Evolutionary conservation across 2,113 vertebrate genomes (phyloP).

Genomic region (Notechis scutatus): DNA sequence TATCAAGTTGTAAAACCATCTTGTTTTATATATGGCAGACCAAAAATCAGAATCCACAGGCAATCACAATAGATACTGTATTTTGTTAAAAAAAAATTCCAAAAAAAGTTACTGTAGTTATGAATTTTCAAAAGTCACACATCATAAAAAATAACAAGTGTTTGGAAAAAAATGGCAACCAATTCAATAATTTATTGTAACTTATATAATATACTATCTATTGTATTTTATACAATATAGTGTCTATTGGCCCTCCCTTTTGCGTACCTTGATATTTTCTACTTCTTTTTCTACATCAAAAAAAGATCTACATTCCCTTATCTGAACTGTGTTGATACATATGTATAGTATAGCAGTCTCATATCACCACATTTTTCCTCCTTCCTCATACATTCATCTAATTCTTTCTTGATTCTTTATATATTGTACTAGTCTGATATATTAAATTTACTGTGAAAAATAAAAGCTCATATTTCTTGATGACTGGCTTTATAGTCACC

Average conservation of each 20-base stretch:
- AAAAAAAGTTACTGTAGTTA: not conserved
- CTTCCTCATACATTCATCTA: not conserved
- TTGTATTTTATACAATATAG: not conserved
- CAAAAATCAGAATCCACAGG: not conserved
- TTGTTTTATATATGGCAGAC: not conserved
- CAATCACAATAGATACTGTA: not conserved
- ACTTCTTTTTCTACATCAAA: not conserved
- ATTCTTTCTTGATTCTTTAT: not conserved
- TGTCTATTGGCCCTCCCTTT: not conserved
- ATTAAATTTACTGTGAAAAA: not conserved
- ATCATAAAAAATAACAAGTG: not conserved
- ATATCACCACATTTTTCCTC: not conserved
- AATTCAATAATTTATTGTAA: not conserved
- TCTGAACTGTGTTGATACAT: not conserved
- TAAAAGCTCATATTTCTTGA: not conserved
- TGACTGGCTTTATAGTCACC: not conserved
- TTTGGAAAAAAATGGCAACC: not conserved
- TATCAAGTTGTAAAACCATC: not conserved
- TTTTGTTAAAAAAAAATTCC: not conserved
- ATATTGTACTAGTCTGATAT: not conserved
- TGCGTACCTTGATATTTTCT: not conserved
- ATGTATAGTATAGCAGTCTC: not conserved
- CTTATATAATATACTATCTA: not conserved
- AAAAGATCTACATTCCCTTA: not conserved
- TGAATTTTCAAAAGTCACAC: not conserved